A percentile compares a stretch with the other conserved stretches of the same genome.
These are phyloP conservation scores for Anthonomus grandis DNA, from an alignment of 1,140 invertebrate genomes.

Conservation along the genomic window DNA sequence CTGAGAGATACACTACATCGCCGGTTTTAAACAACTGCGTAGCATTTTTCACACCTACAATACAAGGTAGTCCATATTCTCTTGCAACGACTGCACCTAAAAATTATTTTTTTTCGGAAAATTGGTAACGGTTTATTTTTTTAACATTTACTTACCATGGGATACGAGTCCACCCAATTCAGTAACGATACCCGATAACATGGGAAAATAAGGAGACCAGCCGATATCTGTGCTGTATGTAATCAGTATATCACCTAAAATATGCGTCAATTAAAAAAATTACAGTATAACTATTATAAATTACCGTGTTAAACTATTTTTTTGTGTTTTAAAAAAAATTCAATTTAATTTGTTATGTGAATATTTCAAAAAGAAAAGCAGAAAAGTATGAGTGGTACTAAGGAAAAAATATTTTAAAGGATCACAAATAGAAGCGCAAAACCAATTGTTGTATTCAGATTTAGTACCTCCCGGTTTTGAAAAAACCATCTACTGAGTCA, in stretches of 20 bases:
- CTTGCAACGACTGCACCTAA: conserved; percentile 81
- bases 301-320: too few relatives aligned
- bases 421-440: too few relatives aligned
- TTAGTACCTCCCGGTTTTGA: too few relatives aligned
- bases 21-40: conserved; percentile 69
- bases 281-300: neutral
- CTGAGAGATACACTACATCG: conserved; percentile 51
- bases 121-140: neutral
- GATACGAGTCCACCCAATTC: conserved; percentile 83
- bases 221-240: conserved; percentile 79
- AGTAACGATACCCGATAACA: conserved; percentile 75
- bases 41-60: conserved; percentile 69
- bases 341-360: too few relatives aligned
- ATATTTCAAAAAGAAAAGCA: too few relatives aligned
- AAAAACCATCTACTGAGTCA: too few relatives aligned
- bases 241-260: conserved; percentile 71
- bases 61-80: conserved; percentile 81
- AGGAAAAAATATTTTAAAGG: too few relatives aligned
- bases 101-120: too few relatives aligned
- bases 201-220: conserved; percentile 84
- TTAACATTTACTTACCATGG: conserved; percentile 59
- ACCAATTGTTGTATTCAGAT: too few relatives aligned
- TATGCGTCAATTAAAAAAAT: too few relatives aligned
- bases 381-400: too few relatives aligned
- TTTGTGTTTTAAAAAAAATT: too few relatives aligned